Evolutionary conservation across 2,888 invertebrate genomes (phyloP), one percentile per base, ranked within the genome.

Genomic region (Erebia aethiops): DNA sequence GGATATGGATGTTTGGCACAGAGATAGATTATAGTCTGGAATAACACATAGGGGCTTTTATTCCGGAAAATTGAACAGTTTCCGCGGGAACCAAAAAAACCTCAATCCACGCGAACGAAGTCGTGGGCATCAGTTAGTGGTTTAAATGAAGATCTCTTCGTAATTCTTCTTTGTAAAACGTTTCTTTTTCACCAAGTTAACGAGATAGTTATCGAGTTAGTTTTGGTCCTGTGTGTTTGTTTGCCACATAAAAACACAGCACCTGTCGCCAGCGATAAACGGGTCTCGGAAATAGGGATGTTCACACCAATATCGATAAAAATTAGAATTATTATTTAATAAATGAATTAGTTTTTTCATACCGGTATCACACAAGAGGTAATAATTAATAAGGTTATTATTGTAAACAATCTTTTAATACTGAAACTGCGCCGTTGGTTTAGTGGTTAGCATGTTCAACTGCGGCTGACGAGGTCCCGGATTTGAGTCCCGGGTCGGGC

Each of bases 201-300:
- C 57, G 66, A 61, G 66, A 67, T 35, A 54, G 43, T 46, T 54
- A 35, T 46, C 41, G n/a, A n/a, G n/a, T n/a, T n/a, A n/a, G n/a
- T 71, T 66, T 7, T 57, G 49, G 46, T 7, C 69, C 66, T 61
- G 58, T 71, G 64, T 54, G 71, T 56, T 43, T 60, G 69, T 67
- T 65, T 69, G 68, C 63, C 57, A 67, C 71, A 51, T 49, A 60
- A 72, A 70, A 71, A 61, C 65, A 68, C 64, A 13, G 71, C 71
- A 73, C 71, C 73, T 73, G 73, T 71, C 66, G 66, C 41, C 60
- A 46, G 21, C 69, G 73, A 70, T 71, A 73, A 75, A 69, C 46
- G 51, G 43, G 52, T 67, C 62, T 51, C 60, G 49, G 54, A 52
- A 46, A 57, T 52, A 67, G 72, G 54, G 67, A 67, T 49, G 70